These are phyloP conservation scores for Hypothenemus hampei DNA, from an alignment of 1,140 invertebrate genomes.

Conservation along the genomic window DNA sequence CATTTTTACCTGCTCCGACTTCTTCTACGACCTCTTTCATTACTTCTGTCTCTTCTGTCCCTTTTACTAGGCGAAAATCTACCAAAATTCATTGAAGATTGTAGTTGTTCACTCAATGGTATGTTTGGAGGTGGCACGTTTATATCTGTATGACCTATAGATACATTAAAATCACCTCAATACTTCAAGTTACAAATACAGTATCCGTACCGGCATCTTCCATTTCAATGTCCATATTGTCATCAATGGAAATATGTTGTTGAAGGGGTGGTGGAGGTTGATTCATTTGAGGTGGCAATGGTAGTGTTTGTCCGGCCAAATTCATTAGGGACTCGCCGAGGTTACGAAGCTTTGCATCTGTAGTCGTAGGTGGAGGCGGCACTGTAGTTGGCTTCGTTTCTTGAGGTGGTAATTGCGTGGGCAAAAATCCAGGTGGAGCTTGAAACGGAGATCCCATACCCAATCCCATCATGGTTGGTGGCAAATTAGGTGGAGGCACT, in stretches of 20 bases:
- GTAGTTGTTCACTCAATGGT: conserved; percentile 38
- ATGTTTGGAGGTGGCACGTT: conserved; percentile 11
- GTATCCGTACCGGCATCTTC: conserved; percentile 49
- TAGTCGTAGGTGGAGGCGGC: conserved; percentile 4
- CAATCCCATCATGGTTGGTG: conserved; percentile 50
- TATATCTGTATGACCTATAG: too few relatives aligned
- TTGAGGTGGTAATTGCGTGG: conserved; percentile 26
- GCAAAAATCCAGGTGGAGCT: conserved; percentile 51
- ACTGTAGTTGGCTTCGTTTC: conserved; percentile 7
- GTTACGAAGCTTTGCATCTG: conserved; percentile 30
- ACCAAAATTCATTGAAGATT: conserved; percentile 34
- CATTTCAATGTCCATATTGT: conserved; percentile 63
- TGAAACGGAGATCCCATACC: conserved; percentile 45
- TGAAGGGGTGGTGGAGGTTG: conserved; percentile 44
- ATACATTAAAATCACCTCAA: too few relatives aligned
- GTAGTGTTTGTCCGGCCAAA: conserved; percentile 33
- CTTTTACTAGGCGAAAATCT: conserved; percentile 24
- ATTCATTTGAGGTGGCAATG: conserved; percentile 44
- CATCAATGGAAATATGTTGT: conserved; percentile 51
- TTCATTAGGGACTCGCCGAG: conserved; percentile 34
- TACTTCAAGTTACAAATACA: too few relatives aligned
- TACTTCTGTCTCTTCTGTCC: conserved; percentile 41
- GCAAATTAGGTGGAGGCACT: conserved; percentile 61
- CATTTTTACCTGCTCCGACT: conserved; percentile 32
- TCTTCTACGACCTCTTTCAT: conserved; percentile 27